Evolutionary conservation across 2,113 vertebrate genomes (phyloP), one percentile per base, ranked within the genome.

Genomic region (Gobius niger): DNA sequence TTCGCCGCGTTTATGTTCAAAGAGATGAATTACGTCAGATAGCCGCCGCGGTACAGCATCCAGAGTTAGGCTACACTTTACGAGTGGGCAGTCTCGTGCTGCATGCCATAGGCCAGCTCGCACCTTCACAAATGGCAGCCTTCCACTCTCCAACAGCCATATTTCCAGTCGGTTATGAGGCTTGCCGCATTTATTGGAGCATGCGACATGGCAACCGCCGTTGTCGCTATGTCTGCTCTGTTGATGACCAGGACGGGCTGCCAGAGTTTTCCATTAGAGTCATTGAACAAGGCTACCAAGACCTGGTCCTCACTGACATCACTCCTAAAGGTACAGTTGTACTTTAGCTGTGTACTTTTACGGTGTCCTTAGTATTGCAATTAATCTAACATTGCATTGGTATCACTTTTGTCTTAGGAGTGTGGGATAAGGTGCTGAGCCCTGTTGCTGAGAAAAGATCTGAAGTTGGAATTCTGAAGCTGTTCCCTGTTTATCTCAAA

Each of bases 111-210:
- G 97, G 97, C 0, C 97, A 99, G 78, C 95, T 99, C 51, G 95
- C 96, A 12, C 96, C 96, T 0, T 91, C 93, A 59, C 96, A 99
- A 87, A 96, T 98, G 94, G 89, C 92, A 10, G 90, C 93, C 1
- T 99, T 99, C 88, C 97, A 99, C 82, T 96, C 95, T 0, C 67
- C 94, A 0, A 92, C 90, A 15, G 94, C 96, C 4, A 96, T 99
- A 75, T 99, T 94, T 79, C 97, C 97, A 0, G 94, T 95, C 34
- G 97, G 97, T 1, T 99, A 96, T 0, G 96, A 99, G 83, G 95
- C 96, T 59, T 98, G 95, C 85, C 92, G 98, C 11, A 85, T 99
- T 9, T 99, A 99, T 86, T 99, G 98, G 98, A 99, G 98, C 87
- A 97, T 93, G 65, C 93, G 97, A n/a, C 94, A 98, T 0, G 93